A percentile compares a stretch with the other conserved stretches of the same genome.
Conservation (phyloP, 2,113 vertebrate genomes). For the Brachionichthys hirsutus region DNA sequence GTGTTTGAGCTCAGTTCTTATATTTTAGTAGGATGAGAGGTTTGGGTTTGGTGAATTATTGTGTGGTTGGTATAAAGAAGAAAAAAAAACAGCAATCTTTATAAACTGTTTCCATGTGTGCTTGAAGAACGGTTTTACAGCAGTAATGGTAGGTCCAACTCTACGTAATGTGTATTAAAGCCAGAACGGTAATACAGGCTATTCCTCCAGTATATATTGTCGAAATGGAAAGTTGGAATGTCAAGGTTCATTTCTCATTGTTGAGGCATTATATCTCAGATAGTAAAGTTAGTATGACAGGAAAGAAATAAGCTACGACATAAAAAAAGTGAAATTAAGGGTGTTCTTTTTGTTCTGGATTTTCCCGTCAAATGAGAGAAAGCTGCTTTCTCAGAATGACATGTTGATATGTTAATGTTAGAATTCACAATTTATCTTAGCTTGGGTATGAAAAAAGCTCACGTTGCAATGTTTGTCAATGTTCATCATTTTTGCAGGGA, state of each 20-base stretch:
- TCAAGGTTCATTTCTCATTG: neutral
- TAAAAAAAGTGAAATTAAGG: too few species aligned
- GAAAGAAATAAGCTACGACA: neutral
- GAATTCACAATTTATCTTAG: too few species aligned
- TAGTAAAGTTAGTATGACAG: conserved; percentile 3
- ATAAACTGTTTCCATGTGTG: conserved; percentile 17
- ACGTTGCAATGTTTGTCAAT: too few species aligned
- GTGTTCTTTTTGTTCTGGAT: neutral
- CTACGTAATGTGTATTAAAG: conserved; percentile 1
- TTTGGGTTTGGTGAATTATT: conserved; percentile 12
- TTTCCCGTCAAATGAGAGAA: too few species aligned
- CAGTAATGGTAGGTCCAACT: conserved; percentile 4
- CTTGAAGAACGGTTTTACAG: conserved; percentile 19
- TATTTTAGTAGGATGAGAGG: neutral
- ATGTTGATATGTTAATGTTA: too few species aligned
- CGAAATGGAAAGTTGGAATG: conserved; percentile 12
- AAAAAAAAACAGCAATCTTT: neutral
- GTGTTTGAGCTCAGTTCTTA: neutral
- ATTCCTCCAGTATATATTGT: conserved; percentile 2
- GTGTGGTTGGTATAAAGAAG: neutral
- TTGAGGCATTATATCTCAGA: neutral
- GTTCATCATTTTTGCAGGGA: neutral
- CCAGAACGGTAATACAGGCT: conserved; percentile 13
- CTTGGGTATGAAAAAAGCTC: too few species aligned
- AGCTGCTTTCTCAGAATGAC: too few species aligned